Evolutionary conservation across 1,140 invertebrate species (phyloP).

Genomic region (Aphelenchoides avenae): DNA sequence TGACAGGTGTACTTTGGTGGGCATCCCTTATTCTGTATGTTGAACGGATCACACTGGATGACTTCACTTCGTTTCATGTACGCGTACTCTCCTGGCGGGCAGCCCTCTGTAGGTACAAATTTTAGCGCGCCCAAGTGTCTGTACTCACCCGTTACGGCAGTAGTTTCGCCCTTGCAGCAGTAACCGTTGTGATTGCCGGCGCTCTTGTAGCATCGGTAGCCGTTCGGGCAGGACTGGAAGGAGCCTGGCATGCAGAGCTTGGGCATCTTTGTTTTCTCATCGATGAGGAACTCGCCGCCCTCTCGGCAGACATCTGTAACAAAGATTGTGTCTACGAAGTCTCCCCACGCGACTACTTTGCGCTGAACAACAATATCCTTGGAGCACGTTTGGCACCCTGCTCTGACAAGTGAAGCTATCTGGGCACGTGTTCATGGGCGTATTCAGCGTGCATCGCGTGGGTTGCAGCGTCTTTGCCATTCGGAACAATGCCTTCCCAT

Average conservation of each 20-base stretch:
- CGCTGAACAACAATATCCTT: constrained; percentile 54
- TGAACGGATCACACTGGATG: constrained; percentile 53
- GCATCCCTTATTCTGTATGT: constrained; percentile 41
- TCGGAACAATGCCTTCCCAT: constrained; percentile 48
- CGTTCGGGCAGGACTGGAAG: constrained; percentile 44
- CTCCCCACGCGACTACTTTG: constrained; percentile 22
- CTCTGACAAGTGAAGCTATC: constrained; percentile 41
- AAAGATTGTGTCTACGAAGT: not conserved
- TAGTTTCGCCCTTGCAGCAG: constrained; percentile 53
- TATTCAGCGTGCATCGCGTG: constrained; percentile 42
- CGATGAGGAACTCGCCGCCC: constrained; percentile 49
- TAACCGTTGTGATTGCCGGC: constrained; percentile 32
- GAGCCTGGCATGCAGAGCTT: constrained; percentile 51
- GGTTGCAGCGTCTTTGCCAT: constrained; percentile 48
- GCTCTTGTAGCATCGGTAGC: constrained; percentile 43
- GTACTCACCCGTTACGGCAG: constrained; percentile 13
- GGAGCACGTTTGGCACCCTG: constrained; percentile 30
- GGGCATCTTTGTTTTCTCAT: constrained; percentile 56
- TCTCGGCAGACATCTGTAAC: constrained; percentile 50
- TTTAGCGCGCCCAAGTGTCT: constrained; percentile 11
- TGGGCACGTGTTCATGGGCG: constrained; percentile 28
- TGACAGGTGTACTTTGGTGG: constrained; percentile 46
- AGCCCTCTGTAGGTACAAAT: constrained; percentile 28
- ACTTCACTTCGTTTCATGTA: constrained; percentile 43
- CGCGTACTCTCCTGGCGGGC: constrained; percentile 46